Percentiles rank a stretch among this genome's conserved stretches.
phyloP scores from a whole-genome alignment of 2,797 vertebrate species.

The Enteromius thamalakanensis region DNA sequence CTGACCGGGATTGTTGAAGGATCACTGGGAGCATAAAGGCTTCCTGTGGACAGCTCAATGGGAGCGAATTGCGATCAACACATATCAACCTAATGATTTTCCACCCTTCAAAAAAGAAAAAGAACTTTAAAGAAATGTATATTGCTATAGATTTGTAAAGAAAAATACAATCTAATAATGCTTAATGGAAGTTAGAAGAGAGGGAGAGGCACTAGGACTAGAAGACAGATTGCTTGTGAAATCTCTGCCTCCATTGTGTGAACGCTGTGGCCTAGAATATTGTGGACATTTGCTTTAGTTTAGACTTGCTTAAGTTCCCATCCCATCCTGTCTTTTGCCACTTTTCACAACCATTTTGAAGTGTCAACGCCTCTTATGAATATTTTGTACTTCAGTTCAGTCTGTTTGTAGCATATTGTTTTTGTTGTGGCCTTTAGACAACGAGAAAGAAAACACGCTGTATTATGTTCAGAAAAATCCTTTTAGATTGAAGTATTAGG shows the following conservation, averaged over 20 bases:
- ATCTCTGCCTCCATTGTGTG: conserved; percentile 73
- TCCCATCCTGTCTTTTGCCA: conserved; percentile 66
- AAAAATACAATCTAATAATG: conserved; percentile 69
- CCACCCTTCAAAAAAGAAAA: conserved; percentile 60
- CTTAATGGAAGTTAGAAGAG: conserved; percentile 67
- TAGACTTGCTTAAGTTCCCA: conserved; percentile 67
- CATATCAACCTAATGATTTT: conserved; percentile 81
- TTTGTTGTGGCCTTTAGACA: conserved; percentile 67
- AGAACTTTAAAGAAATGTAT: conserved; percentile 59
- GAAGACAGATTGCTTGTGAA: conserved; percentile 64
- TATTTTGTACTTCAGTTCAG: conserved; percentile 74
- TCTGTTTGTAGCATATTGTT: conserved; percentile 66
- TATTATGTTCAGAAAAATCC: conserved; percentile 73
- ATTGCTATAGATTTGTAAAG: conserved; percentile 75
- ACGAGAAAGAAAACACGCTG: conserved; percentile 68
- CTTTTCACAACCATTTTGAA: conserved; percentile 70
- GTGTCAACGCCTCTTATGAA: conserved; percentile 71
- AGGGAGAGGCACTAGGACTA: conserved; percentile 72
- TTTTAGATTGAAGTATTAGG: conserved; percentile 78
- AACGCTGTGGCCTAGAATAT: conserved; percentile 80
- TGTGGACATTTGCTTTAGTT: conserved; percentile 77
- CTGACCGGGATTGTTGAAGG: conserved; percentile 41
- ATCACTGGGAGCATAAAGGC: conserved; percentile 13
- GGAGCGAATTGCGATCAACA: conserved; percentile 70
- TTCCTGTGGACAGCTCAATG: conserved; percentile 57